Evolutionary conservation across 2,888 invertebrate genomes (phyloP).

Genomic region (Cephus nigrinus): DNA sequence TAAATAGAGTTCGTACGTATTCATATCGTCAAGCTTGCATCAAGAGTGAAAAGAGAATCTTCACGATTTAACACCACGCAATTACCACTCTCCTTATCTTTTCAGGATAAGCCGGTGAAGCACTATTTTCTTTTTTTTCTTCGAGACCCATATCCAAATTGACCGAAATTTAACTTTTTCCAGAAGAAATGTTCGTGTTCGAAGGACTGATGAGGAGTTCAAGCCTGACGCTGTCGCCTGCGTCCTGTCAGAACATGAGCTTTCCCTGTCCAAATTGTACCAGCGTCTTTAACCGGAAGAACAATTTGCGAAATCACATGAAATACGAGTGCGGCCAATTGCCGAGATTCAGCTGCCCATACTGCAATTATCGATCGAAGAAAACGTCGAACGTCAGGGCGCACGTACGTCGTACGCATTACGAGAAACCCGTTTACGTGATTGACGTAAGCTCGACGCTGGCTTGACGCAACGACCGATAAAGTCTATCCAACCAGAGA

Average conservation of each 20-base stretch:
- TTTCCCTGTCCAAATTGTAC: slow-evolving; percentile 15
- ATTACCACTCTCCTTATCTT: not conserved
- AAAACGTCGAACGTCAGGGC: slow-evolving; percentile 47
- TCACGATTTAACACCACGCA: not conserved
- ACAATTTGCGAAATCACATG: slow-evolving; percentile 35
- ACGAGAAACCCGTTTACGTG: slow-evolving; percentile 1
- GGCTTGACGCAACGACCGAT: not conserved
- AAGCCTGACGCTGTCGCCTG: not conserved
- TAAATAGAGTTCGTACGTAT: not conserved
- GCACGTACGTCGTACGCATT: slow-evolving; percentile 46
- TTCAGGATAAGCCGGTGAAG: not conserved
- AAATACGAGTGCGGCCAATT: slow-evolving; percentile 36
- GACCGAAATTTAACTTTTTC: not conserved
- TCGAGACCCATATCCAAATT: not conserved
- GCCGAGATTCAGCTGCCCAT: slow-evolving; percentile 57
- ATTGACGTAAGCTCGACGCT: not conserved
- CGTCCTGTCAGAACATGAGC: not conserved
- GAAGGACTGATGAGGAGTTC: slow-evolving; percentile 25
- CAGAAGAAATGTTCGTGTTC: slow-evolving; percentile 16
- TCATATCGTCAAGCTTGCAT: not conserved
- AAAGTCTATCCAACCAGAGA: not conserved
- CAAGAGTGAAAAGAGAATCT: not conserved
- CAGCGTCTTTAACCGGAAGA: slow-evolving; percentile 30
- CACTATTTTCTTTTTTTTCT: not conserved
- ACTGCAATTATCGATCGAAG: slow-evolving; percentile 50